Base-by-base conservation (phyloP, 1,140 invertebrate species). In the Drosophila simulans region DNA sequence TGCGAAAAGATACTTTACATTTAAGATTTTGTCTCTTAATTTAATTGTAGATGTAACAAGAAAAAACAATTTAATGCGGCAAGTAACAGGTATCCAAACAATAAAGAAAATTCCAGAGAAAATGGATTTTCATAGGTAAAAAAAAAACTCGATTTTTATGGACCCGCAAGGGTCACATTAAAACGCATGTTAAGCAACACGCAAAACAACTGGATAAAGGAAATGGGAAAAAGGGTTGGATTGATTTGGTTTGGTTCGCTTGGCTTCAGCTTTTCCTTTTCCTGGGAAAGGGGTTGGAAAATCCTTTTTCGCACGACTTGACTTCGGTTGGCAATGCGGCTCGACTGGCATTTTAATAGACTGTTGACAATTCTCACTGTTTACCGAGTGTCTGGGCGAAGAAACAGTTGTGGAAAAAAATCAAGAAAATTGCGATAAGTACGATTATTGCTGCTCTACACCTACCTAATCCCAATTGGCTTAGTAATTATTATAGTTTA, bases 141-240 rank as follows among this genome's bases (percentile, higher is more conserved):
- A 66, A 68, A 45, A 51, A 66, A 68, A 74, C 48, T 35, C 39
- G 17, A 76, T 71, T 81, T 91, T 91, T 91, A 91, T 89, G 83
- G 72, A 64, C 73, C 83, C 88, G 71, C 88, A 91, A 88, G 88
- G 88, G 89, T 89, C 89, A 91, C 89, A 91, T 91, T 91, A 91
- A 91, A 89, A 84, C 68, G 70, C 88, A 91, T 90, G 86, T 81
- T 81, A 73, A 63, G 54, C 59, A 86, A 86, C 74, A 81, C 45
- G 31, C 62, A 55, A 10, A 39, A 74, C 64, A 83, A 85, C 54
- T 43, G 46, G 59, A 48, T 64, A 49, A 64, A 20, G 59, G 40
- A 34, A 34, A 45, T 34, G 49, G 39, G 39, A 39, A 42, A 42
- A 51, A 40, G 59, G 13, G 37, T 25, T 15, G 39, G 49, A 20